Evolutionary conservation across 2,888 invertebrate species (phyloP).

Genomic region (Ceratothoa steindachneri): DNA sequence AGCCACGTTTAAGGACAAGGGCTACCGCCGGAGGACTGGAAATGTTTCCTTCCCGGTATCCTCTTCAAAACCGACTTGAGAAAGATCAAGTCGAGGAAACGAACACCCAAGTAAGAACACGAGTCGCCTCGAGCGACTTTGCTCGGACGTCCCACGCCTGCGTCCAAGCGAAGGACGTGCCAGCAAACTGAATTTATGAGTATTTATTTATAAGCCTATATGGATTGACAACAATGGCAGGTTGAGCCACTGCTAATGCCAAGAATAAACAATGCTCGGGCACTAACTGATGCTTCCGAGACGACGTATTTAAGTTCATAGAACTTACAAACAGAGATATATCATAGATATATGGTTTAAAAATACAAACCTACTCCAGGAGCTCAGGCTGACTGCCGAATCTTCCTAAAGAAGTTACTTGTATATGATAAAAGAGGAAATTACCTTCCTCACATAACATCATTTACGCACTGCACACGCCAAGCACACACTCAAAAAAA

Average conservation of each 20-base stretch:
- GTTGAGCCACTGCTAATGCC: not conserved
- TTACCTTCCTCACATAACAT: conserved; percentile 57
- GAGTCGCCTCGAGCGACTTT: too few species aligned
- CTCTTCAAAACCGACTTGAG: too few species aligned
- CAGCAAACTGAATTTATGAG: not conserved
- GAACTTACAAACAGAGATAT: conserved; percentile 90
- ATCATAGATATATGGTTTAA: conserved; percentile 98
- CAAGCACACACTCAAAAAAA: conserved; percentile 11
- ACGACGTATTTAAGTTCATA: conserved; percentile 65
- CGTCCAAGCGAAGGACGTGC: not conserved
- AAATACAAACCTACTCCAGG: conserved; percentile 54
- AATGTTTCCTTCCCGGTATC: too few species aligned
- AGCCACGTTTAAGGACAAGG: too few species aligned
- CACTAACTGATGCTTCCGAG: conserved; percentile 6
- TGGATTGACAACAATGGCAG: not conserved
- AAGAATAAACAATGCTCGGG: not conserved
- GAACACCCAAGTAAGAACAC: too few species aligned
- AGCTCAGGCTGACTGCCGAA: conserved; percentile 22
- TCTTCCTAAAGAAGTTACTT: conserved; percentile 19
- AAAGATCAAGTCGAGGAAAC: too few species aligned
- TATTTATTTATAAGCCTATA: not conserved
- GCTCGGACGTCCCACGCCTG: not conserved
- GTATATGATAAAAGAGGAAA: conserved; percentile 54
- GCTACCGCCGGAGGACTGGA: too few species aligned
- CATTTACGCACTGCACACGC: conserved; percentile 16